A percentile compares a stretch with the other conserved stretches of the same genome.
Conservation (phyloP, 2,797 vertebrate genomes). For the Liparis tanakae region DNA sequence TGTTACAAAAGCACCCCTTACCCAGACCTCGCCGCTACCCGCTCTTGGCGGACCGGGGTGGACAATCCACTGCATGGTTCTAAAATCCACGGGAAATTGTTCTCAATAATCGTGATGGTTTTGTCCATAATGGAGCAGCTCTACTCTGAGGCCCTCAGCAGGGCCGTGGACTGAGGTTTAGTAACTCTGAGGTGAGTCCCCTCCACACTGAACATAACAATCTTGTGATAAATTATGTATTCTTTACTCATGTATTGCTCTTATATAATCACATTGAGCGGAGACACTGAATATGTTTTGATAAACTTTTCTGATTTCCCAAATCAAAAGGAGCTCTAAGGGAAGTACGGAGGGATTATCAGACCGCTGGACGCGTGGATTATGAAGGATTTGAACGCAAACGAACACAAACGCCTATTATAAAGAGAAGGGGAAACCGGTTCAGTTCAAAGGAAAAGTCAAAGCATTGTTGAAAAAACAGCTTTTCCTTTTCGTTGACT, state of each 20-base stretch:
- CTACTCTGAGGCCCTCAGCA: background rate
- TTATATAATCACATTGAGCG: background rate
- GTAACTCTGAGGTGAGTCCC: background rate
- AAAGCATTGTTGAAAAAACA: conserved; percentile 14
- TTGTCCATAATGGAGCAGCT: background rate
- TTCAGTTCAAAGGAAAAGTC: conserved; percentile 23
- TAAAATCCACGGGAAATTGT: background rate
- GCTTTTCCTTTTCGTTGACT: conserved; percentile 18
- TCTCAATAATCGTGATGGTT: background rate
- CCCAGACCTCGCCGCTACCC: no score
- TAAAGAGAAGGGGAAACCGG: conserved; percentile 22
- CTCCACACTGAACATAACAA: background rate
- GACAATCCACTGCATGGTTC: background rate
- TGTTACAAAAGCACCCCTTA: no score
- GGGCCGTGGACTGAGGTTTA: background rate
- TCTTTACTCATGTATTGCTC: background rate
- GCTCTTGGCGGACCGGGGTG: no score
- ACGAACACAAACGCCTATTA: conserved; percentile 25
- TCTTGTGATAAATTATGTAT: background rate
- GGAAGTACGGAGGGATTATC: background rate
- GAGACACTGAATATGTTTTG: background rate
- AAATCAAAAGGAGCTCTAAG: background rate
- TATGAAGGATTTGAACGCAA: background rate
- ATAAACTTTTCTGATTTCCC: conserved; percentile 2
- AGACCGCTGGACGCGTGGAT: background rate